Percentiles rank a stretch among this genome's conserved stretches.
Evolutionary conservation across 2,888 invertebrate species (phyloP).

Genomic region (Malachius bipustulatus): DNA sequence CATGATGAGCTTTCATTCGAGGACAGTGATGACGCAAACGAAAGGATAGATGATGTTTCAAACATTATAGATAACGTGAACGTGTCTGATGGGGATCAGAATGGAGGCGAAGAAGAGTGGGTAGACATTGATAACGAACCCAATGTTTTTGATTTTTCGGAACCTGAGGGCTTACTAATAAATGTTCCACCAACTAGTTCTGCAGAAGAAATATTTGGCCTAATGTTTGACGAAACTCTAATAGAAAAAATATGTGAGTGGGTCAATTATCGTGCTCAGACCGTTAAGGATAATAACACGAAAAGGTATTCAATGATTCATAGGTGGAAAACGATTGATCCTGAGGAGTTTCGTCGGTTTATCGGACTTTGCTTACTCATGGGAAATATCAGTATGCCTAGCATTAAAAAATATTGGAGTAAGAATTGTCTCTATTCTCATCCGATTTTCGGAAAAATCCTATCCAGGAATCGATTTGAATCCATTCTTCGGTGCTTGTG

Average conservation of each 20-base stretch:
- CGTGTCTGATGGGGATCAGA: no score
- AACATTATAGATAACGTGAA: no score
- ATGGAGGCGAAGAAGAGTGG: background rate
- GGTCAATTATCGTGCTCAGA: background rate
- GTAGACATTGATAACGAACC: conserved; percentile 4
- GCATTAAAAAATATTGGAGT: background rate
- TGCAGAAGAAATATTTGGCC: conserved; percentile 1
- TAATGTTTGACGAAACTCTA: background rate
- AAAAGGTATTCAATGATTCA: background rate
- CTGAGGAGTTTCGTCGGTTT: background rate
- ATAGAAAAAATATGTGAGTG: background rate
- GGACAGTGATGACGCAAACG: no score
- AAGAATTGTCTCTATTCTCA: background rate
- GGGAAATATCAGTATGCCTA: conserved; percentile 1
- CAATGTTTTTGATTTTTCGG: conserved; percentile 1
- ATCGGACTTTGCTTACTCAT: background rate
- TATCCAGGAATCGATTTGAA: conserved; percentile 9
- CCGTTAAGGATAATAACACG: background rate
- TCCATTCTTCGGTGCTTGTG: conserved; percentile 11
- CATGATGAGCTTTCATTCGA: no score
- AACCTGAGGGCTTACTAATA: background rate
- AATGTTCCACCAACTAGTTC: conserved; percentile 1
- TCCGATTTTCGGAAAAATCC: background rate
- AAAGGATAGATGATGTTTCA: no score
- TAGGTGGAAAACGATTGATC: conserved; percentile 2